Evolutionary conservation across 2,113 vertebrate genomes (phyloP), one percentile per base, ranked within the genome.

Genomic region (Ceuthmochares aereus): DNA sequence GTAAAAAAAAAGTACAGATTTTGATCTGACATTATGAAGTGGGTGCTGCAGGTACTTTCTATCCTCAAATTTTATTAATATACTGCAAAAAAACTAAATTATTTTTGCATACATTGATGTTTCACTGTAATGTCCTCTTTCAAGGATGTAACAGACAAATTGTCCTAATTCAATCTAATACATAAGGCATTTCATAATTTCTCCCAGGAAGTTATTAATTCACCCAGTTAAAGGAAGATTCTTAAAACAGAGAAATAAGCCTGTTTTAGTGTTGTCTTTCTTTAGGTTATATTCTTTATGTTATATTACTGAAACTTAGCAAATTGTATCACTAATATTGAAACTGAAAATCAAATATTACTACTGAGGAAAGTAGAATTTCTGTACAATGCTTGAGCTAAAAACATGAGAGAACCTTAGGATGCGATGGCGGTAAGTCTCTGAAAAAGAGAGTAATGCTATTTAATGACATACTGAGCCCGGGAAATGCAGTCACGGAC

Each of bases 391-490:
- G 23, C 20, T 74, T 67, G 40, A 81, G 52, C 70, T 95, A 66
- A 82, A 94, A 76, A 25, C 52, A 26, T 32, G 32, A 29, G 90
- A 80, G 75, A 69, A 83, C 67, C 75, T 55, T 63, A 74, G 94
- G 77, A 84, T 20, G n/a, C 2, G 8, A 30, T 6, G 36, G 49
- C 79, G 80, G 37, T 70, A 68, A 86, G 92, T 93, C 70, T 91
- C 94, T 96, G 93, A 93, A 82, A 90, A 88, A 59, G 45, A 62
- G 42, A 59, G 54, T 62, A 55, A 87, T 91, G 84, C 70, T 95
- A 27, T 95, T 95, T 95, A 94, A 84, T 95, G 96, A 92, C 93
- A 93, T 83, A 91, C 96, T 91, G 96, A 96, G 86, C 64, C 62
- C 42, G 45, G 95, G 80, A 67, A 96, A 89, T 43, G 70, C 86